A percentile compares a stretch with the other conserved stretches of the same genome.
Evolutionary conservation across 2,113 vertebrate species (phyloP).

Genomic region (Pelecanoides urinatrix): DNA sequence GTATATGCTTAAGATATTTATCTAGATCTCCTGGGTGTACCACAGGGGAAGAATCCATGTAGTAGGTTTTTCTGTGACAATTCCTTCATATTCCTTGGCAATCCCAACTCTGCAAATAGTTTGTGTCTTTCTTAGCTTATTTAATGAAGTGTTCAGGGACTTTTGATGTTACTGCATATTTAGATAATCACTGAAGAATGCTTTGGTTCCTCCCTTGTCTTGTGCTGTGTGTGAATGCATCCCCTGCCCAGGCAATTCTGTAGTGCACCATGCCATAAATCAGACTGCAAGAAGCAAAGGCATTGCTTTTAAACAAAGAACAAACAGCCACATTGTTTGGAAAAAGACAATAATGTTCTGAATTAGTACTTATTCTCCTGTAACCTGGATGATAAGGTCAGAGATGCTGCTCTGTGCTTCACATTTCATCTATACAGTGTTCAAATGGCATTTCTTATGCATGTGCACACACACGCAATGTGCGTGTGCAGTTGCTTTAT

Average conservation of each 20-base stretch:
- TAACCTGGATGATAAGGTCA: background rate
- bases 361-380: background rate
- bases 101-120: background rate
- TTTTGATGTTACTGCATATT: conserved; percentile 53
- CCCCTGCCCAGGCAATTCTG: conserved; percentile 2
- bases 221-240: conserved; percentile 28
- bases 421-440: background rate
- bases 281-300: background rate
- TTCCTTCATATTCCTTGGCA: conserved; percentile 39
- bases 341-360: background rate
- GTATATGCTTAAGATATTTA: background rate
- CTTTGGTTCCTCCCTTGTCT: conserved; percentile 58
- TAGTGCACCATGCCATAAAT: background rate
- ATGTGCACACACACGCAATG: background rate
- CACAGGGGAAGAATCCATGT: background rate
- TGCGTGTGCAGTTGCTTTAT: background rate
- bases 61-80: background rate
- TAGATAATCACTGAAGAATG: conserved; percentile 65
- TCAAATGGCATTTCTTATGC: background rate
- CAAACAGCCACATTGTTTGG: background rate
- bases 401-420: background rate
- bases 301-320: background rate
- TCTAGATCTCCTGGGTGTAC: background rate
- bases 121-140: conserved; percentile 33
- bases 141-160: conserved; percentile 42